Percentiles rank a stretch among this genome's conserved stretches.
These are phyloP conservation scores for Cremastinae sp. DNA, from an alignment of 2,888 invertebrate species.

Conservation along the genomic window DNA sequence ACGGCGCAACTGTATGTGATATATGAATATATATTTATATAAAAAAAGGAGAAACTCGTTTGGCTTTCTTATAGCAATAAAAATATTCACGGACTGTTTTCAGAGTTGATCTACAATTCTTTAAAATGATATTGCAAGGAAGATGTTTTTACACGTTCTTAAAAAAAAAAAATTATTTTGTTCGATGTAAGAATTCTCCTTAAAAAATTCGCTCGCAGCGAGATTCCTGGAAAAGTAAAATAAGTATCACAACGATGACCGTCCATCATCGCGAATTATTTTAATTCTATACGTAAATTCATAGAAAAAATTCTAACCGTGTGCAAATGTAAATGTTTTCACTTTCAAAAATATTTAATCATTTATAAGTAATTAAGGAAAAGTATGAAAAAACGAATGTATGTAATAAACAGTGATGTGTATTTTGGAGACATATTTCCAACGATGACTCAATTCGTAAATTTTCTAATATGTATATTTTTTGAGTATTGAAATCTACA, in stretches of 20 bases:
- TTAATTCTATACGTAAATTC: conserved; percentile 34
- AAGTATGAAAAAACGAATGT: conserved; percentile 38
- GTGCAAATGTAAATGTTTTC: conserved; percentile 56
- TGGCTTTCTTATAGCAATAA: conserved; percentile 10
- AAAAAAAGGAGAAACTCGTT: conserved; percentile 23
- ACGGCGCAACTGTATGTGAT: conserved; percentile 68
- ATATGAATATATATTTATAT: conserved; percentile 57
- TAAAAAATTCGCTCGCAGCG: too few relatives aligned
- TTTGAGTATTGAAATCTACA: too few relatives aligned
- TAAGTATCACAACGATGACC: too few relatives aligned
- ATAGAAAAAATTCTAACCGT: conserved; percentile 39
- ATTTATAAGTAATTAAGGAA: conserved; percentile 28
- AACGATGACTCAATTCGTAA: background rate
- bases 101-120: too few relatives aligned
- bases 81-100: conserved; percentile 16
- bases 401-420: conserved; percentile 55
- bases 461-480: background rate
- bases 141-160: too few relatives aligned
- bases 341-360: conserved; percentile 42
- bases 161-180: too few relatives aligned
- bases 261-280: conserved; percentile 10
- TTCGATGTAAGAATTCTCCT: too few relatives aligned
- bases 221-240: too few relatives aligned
- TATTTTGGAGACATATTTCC: conserved; percentile 39
- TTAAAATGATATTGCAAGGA: too few relatives aligned